Evolutionary conservation across 2,797 vertebrate genomes (phyloP), one percentile per base, ranked within the genome.

Genomic region (Delichon dasypus): DNA sequence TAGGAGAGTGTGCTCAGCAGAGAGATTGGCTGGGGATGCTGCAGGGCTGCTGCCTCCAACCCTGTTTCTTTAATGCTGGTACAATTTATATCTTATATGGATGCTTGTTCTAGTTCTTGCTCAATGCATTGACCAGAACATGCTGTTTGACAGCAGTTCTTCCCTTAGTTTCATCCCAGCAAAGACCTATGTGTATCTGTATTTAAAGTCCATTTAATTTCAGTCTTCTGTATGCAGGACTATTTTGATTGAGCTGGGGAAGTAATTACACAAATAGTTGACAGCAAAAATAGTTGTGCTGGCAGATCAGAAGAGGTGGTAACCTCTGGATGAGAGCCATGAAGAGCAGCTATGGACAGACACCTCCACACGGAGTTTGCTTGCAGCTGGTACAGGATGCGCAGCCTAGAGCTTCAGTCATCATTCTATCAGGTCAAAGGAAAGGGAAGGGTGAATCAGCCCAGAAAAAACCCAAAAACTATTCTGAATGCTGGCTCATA

Each of bases 341-440:
- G 70, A 75, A 72, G 80, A 81, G 62, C 94, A 94, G 89, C 76
- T 88, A 80, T 72, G 66, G 58, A 34, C 66, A 84, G 76, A 54
- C n/a, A 88, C 70, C 76, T 90, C 89, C 65, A n/a, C 38, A 38
- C 0, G 0, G 76, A 83, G 68, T 75, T 78, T 26, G 61, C 74
- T 77, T 73, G 60, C 80, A 86, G 74, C 90, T 92, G 54, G 61
- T 88, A 66, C 73, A 91, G 93, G 89, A 88, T 93, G 85, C 58
- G 86, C 34, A 75, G 38, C 38, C 74, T 70, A 25, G 38, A 25
- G 73, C 48, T 92, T 76, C 75, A 71, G 67, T 81, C 88, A 73
- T 72, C 3, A 0, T 61, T 55, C 57, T 70, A 4, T 50, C 62
- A 87, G 90, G 87, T 91, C 84, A 85, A 62, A 78, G 72, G 74